Base-by-base conservation (phyloP, 2,113 vertebrate genomes). In the Prionailurus bengalensis region DNA sequence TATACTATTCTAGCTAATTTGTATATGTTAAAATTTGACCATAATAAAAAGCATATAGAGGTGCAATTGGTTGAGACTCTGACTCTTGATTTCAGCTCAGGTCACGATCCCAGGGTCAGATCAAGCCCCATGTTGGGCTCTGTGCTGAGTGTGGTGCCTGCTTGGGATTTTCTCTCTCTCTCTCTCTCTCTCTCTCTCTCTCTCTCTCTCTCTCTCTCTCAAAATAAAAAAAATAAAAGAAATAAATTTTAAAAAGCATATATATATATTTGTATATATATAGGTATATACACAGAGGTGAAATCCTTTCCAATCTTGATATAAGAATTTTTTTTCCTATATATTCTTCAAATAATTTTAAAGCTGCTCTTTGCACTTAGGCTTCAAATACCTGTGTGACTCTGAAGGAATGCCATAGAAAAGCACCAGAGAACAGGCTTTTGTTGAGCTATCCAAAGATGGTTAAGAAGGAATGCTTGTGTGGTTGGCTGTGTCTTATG, bases 291-390 rank as follows among this genome's bases (percentile, higher is more conserved):
- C 6, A n/a, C 19, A 79, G 61, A 61, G 39, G 80, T 9, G 65
- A 92, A 21, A 53, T 71, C 23, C 23, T 95, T 92, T 74, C 45
- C 45, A 81, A 73, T 42, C 19, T 36, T 95, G 63, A 73, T 73
- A 92, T 53, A 61, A 68, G 61, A 73, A 9, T 45, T 71, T 80
- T 71, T 53, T 92, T 92, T 84, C 48, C 71, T 86, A 86, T 39
- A 48, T 23, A 25, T 71, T 80, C 76, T 89, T 94, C 85, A 82
- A 89, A 89, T 94, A 78, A 53, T 74, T 48, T 48, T 36, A 25
- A 88, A 82, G 8, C 92, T 74, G 5, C 13, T 29, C 55, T 81
- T 42, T 53, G n/a, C 29, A 36, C 45, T 74, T 92, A 82, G 74
- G 58, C 16, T 31, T 92, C 31, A 82, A 88, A 92, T 92, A 29